Conservation (phyloP, 2,113 vertebrate genomes). For the Dascyllus trimaculatus region DNA sequence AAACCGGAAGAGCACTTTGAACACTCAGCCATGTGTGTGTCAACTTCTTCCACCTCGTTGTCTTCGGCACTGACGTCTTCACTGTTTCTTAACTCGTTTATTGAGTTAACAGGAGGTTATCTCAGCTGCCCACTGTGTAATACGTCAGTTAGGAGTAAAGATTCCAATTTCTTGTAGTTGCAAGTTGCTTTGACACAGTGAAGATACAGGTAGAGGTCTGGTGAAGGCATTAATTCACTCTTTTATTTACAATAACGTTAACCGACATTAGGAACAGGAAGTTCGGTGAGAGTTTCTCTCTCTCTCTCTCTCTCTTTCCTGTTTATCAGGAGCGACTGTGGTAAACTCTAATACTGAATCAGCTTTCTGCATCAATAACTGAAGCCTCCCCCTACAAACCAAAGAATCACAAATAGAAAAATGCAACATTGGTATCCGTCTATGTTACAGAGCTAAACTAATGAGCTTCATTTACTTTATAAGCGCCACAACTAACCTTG, state of each 20-base stretch:
- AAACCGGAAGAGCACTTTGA: slow-evolving; percentile 27
- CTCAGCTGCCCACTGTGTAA: background rate
- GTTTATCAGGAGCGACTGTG: slow-evolving; percentile 40
- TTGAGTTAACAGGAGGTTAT: background rate
- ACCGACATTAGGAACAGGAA: slow-evolving; percentile 71
- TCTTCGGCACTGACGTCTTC: background rate
- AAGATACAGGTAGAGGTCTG: slow-evolving; percentile 15
- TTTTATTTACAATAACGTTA: slow-evolving; percentile 71
- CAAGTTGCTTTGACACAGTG: slow-evolving; percentile 29
- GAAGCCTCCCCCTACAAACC: background rate
- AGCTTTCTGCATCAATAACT: slow-evolving; percentile 26
- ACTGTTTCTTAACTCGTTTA: background rate
- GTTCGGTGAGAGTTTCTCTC: slow-evolving; percentile 21
- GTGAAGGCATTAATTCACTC: slow-evolving; percentile 26
- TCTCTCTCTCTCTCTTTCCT: slow-evolving; percentile 52
- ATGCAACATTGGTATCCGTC: slow-evolving; percentile 12
- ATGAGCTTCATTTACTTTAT: slow-evolving; percentile 21
- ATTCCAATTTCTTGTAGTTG: background rate
- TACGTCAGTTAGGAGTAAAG: background rate
- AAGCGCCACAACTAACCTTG: slow-evolving; percentile 5
- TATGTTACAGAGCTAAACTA: slow-evolving; percentile 41
- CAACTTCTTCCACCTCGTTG: background rate
- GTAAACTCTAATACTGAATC: slow-evolving; percentile 45
- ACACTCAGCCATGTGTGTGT: slow-evolving; percentile 22
- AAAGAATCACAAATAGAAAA: slow-evolving; percentile 33